A percentile compares a stretch with the other conserved stretches of the same genome.
Evolutionary conservation across 2,797 vertebrate genomes (phyloP).

Genomic region (Mormyrus hasselquistii): DNA sequence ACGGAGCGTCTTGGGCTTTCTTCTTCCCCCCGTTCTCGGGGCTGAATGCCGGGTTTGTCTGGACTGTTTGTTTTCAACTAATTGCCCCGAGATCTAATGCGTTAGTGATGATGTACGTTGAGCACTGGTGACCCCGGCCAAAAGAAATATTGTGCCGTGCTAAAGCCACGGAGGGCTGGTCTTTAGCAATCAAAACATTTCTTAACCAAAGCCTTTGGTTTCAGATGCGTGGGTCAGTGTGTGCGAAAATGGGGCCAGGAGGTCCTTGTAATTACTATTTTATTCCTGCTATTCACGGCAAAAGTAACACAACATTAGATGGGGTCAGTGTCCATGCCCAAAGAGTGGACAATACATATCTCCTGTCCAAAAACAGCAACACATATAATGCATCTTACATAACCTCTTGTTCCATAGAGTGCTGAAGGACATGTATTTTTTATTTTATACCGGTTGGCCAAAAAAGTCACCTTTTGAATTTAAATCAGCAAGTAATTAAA

Average conservation of each 20-base stretch:
- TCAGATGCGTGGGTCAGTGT: conserved; percentile 62
- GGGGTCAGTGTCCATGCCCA: not conserved
- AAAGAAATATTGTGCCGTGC: conserved; percentile 82
- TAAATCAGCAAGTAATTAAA: not conserved
- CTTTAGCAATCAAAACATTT: conserved; percentile 67
- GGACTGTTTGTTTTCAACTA: conserved; percentile 94
- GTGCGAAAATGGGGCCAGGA: conserved; percentile 56
- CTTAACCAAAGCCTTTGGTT: conserved; percentile 56
- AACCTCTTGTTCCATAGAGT: not conserved
- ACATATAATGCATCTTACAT: not conserved
- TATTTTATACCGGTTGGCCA: not conserved
- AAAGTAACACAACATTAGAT: conserved; percentile 42
- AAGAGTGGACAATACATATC: not conserved
- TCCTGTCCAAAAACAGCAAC: not conserved
- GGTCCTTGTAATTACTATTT: conserved; percentile 64
- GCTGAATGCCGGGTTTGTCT: conserved; percentile 85
- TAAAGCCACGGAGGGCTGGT: conserved; percentile 56
- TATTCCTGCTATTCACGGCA: conserved; percentile 57
- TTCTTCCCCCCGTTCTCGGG: conserved; percentile 65
- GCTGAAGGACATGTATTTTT: not conserved
- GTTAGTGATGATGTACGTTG: conserved; percentile 94
- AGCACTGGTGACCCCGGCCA: conserved; percentile 81
- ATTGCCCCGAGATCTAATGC: conserved; percentile 99
- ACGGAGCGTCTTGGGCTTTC: conserved; percentile 80
- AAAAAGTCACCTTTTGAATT: not conserved